Evolutionary conservation across 2,888 invertebrate genomes (phyloP).

Genomic region (Pardosa pseudoannulata): DNA sequence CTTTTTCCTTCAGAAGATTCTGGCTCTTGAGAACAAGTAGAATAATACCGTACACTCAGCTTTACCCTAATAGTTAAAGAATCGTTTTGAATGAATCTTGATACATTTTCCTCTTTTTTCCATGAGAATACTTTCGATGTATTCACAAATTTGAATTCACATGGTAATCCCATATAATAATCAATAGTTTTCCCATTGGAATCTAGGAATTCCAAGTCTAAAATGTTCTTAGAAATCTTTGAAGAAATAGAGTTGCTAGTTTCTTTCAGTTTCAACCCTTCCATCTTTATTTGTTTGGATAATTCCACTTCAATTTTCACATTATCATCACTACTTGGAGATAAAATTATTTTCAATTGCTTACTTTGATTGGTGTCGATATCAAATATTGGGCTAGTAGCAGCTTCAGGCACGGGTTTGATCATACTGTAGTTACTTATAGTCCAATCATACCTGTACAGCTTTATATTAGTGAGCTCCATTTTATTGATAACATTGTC

Average conservation of each 20-base stretch:
- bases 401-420: not conserved
- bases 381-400: not conserved
- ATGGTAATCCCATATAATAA: not conserved
- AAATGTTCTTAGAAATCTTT: not conserved
- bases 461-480: not conserved
- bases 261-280: not conserved
- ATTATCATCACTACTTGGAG: not conserved
- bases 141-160: not conserved
- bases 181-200: not conserved
- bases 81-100: constrained; percentile 12
- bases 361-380: not conserved
- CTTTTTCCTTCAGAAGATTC: not conserved
- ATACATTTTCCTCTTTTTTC: not conserved
- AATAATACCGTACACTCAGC: not conserved
- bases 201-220: not conserved
- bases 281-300: not conserved
- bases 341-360: not conserved
- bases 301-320: not conserved
- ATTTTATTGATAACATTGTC: not conserved
- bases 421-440: constrained; percentile 11
- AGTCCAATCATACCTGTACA: constrained; percentile 4
- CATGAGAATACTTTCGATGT: not conserved
- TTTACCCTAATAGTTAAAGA: not conserved
- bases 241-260: not conserved
- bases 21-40: not conserved